These are phyloP conservation scores for Collichthys lucidus DNA, from an alignment of 2,113 vertebrate genomes.

Conservation along the genomic window DNA sequence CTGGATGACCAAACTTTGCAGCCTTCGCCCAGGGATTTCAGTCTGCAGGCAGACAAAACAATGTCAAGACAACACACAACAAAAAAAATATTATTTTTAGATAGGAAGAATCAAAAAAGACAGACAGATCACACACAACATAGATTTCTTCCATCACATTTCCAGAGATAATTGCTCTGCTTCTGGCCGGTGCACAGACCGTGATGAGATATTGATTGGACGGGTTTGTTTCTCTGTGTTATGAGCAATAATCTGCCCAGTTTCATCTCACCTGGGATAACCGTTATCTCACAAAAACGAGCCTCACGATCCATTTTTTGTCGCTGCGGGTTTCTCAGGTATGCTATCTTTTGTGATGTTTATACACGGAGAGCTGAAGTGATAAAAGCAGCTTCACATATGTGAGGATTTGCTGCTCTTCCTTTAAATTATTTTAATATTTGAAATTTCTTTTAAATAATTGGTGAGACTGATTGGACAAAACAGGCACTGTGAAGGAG, in stretches of 20 bases:
- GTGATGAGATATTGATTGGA: conserved; percentile 27
- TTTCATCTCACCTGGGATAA: background rate
- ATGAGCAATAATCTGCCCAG: background rate
- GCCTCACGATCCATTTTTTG: background rate
- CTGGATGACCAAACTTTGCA: conserved; percentile 93
- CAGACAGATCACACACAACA: background rate
- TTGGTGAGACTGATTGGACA: too few relatives aligned
- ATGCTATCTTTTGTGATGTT: background rate
- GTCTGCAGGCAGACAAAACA: conserved; percentile 70
- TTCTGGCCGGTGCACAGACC: background rate
- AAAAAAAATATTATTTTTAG: background rate
- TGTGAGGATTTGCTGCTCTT: too few relatives aligned
- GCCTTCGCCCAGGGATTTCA: conserved; percentile 90
- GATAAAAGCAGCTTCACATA: too few relatives aligned
- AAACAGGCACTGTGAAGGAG: too few relatives aligned
- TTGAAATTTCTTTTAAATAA: too few relatives aligned
- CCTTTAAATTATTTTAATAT: too few relatives aligned
- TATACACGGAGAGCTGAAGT: too few relatives aligned
- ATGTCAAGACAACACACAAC: background rate
- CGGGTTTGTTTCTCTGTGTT: conserved; percentile 6
- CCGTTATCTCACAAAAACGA: background rate
- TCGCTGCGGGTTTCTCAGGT: background rate
- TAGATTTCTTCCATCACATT: background rate
- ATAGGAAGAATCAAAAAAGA: background rate
- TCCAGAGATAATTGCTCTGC: background rate